A percentile compares a stretch with the other conserved stretches of the same genome.
phyloP scores from a whole-genome alignment of 2,888 invertebrate species.

The Trissonchulus sp. region DNA sequence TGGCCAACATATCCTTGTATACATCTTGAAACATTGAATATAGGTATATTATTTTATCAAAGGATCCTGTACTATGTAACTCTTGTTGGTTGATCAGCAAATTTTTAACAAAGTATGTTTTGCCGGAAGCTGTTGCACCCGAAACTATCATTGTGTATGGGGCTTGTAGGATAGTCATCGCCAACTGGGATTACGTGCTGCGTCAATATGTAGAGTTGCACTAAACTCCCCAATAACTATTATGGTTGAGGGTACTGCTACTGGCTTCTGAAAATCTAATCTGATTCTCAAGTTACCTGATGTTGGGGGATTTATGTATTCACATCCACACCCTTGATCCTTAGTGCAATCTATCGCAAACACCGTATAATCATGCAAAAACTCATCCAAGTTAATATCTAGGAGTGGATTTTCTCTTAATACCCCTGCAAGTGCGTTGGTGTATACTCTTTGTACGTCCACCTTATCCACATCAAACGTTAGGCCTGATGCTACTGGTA shows the following conservation, averaged over 20 bases:
- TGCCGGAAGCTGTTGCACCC: slow-evolving; percentile 24
- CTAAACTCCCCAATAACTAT: neutral
- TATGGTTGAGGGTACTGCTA: neutral
- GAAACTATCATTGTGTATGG: neutral
- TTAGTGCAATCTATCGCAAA: neutral
- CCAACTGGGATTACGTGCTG: neutral
- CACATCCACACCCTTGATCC: neutral
- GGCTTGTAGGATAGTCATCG: neutral
- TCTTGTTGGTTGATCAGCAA: neutral
- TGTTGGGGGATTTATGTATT: neutral
- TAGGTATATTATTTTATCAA: slow-evolving; percentile 15
- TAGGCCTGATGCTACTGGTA: neutral
- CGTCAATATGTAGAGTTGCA: neutral
- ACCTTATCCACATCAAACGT: neutral
- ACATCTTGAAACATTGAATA: slow-evolving; percentile 16
- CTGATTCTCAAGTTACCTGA: neutral
- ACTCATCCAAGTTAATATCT: neutral
- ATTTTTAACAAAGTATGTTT: slow-evolving; percentile 21
- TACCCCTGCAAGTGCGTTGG: neutral
- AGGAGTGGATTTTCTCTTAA: neutral
- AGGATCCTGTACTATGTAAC: neutral
- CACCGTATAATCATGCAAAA: neutral
- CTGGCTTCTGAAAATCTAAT: neutral
- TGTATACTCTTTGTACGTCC: neutral
- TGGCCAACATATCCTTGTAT: neutral